Evolutionary conservation across 2,888 invertebrate species (phyloP).

Genomic region (Aleiodes alternator): DNA sequence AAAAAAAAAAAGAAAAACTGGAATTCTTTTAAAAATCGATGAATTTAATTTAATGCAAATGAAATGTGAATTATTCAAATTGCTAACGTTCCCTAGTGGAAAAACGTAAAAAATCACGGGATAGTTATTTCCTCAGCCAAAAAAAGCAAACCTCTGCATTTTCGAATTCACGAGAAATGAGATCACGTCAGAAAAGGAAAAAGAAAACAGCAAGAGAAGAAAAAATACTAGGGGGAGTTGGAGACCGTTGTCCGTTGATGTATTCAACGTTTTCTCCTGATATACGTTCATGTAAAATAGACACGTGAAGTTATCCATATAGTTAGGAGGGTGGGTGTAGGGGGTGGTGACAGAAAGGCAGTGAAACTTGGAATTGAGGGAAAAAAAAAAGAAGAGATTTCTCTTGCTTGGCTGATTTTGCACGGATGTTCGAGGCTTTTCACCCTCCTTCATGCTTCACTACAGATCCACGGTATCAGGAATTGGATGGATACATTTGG

Average conservation of each 20-base stretch:
- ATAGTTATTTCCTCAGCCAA: conserved; percentile 61
- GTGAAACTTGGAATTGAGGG: conserved; percentile 35
- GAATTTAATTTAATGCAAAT: no score
- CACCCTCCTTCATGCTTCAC: conserved; percentile 25
- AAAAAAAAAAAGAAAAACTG: not conserved
- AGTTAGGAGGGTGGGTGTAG: conserved; percentile 2
- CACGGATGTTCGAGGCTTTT: conserved; percentile 39
- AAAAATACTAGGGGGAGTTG: conserved; percentile 21
- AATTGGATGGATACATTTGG: conserved; percentile 37
- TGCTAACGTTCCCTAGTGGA: not conserved
- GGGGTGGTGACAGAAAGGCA: conserved; percentile 29
- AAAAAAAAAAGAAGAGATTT: conserved; percentile 46
- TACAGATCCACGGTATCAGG: conserved; percentile 15
- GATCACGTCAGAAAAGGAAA: conserved; percentile 16
- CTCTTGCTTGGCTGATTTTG: conserved; percentile 47
- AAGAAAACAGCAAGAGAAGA: not conserved
- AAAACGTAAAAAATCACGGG: conserved; percentile 39
- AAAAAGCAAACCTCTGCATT: conserved; percentile 65
- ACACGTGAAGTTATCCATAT: conserved; percentile 25
- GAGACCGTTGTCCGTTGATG: conserved; percentile 27
- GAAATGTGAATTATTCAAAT: conserved; percentile 7
- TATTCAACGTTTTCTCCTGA: conserved; percentile 48
- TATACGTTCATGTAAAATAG: conserved; percentile 28
- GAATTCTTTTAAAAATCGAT: not conserved
- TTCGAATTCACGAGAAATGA: conserved; percentile 58